Evolutionary conservation across 2,113 vertebrate genomes (phyloP), one percentile per base, ranked within the genome.

Genomic region (Saccopteryx bilineata): DNA sequence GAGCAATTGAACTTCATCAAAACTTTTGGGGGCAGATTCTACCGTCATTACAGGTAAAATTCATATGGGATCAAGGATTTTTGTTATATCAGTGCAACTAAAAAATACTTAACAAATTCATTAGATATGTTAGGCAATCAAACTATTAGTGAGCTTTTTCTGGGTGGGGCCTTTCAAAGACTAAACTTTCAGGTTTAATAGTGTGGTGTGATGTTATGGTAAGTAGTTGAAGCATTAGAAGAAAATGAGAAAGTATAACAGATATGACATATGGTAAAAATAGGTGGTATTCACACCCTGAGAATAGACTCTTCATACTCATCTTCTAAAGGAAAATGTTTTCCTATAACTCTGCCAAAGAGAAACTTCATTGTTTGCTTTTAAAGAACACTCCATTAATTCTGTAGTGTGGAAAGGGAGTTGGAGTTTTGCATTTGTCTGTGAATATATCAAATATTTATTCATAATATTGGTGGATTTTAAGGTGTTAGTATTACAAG

Each of bases 381-480:
- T 90, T 33, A 76, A 50, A 87, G 80, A 95, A 75, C 66, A 88
- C n/a, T 56, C 28, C 74, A 68, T 87, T 88, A 79, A 89, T 89
- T 86, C 69, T 94, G 75, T 33, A 23, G 19, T 61, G 21, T 46
- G 14, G 39, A 86, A 97, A 83, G 50, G 58, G 46, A 92, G 46
- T 48, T 89, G 69, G 79, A 78, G 17, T 90, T 89, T 93, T 83
- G 58, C 46, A 61, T 94, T 85, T 94, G 71, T 94, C 76, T 84
- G 83, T 52, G 54, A 87, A 69, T 74, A 24, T 91, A 50, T 96
- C 83, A 74, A 84, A 86, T 95, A 79, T 96, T 97, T 97, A 92
- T 71, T n/a, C 76, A 56, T 82, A 63, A 65, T 63, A 76, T 14
- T 31, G 13, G 31, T 1, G 4, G 28, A 81, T 93, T 96, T 96